Evolutionary conservation across 2,888 invertebrate genomes (phyloP), one percentile per base, ranked within the genome.

Genomic region (Agrenia bidenticulata): DNA sequence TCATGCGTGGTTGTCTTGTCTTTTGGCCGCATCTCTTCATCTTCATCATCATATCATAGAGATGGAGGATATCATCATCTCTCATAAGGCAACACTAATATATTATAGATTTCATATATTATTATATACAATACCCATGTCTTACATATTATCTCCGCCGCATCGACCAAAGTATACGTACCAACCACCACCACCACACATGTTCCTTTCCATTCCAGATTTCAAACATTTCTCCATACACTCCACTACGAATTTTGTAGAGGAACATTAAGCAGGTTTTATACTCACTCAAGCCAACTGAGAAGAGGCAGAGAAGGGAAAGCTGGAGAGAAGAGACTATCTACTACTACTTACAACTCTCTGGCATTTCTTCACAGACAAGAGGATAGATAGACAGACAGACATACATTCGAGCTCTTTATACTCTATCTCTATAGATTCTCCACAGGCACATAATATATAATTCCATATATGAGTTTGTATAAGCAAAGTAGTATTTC

Each of bases 311-410:
- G 51, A 61, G 24, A 61, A 39, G 39, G 26, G 54, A 41, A 57
- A 37, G 56, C 15, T 45, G 63, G 42, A 21, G 45, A 58, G 50
- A 50, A 27, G 37, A 50, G 19, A 26, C 32, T n/a, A n/a, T 45
- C 54, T 42, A 32, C 50, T 57, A 26, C n/a, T 45, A 51, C 42
- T 53, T 21, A 13, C 23, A 2, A 53, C 53, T 24, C 53, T 2
- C 26, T 39, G 51, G 51, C 42, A 56, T 58, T 54, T 45, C 60
- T 56, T 53, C 41, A 41, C 42, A 64, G 58, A 39, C 57, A 57
- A 58, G 51, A 15, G 9, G 19, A 53, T 42, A 45, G 24, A 57
- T 45, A 17, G 50, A 60, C 26, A 55, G 54, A 45, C 41, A 64
- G 42, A 53, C 21, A 49, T 9, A 37, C 13, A 61, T 21, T 54